These are phyloP conservation scores for Protobothrops flavoviridis DNA, from an alignment of 2,113 vertebrate genomes.

Conservation along the genomic window DNA sequence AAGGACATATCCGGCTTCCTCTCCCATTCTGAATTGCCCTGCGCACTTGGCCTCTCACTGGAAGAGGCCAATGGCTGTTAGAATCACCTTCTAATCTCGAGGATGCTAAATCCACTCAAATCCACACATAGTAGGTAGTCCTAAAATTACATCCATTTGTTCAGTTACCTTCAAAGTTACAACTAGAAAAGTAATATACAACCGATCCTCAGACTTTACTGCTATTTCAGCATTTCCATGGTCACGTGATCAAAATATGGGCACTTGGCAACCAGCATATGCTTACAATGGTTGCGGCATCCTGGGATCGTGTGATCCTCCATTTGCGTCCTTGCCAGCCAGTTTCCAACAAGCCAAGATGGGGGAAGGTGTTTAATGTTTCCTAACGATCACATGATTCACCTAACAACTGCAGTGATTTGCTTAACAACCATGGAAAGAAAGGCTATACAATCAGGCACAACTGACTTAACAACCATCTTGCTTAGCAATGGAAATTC, in stretches of 20 bases:
- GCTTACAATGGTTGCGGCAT: neutral
- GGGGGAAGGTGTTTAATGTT: neutral
- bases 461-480: neutral
- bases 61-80: neutral
- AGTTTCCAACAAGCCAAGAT: neutral
- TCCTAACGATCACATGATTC: neutral
- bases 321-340: neutral
- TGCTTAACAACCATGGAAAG: neutral
- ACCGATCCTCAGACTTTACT: neutral
- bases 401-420: neutral
- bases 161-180: neutral
- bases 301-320: neutral
- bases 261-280: neutral
- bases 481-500: neutral
- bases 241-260: neutral
- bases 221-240: neutral
- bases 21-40: neutral
- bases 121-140: neutral
- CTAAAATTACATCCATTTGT: neutral
- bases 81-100: neutral
- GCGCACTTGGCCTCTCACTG: neutral
- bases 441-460: neutral
- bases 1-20: neutral
- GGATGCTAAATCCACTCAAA: neutral
- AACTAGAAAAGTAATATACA: neutral